A percentile compares a stretch with the other conserved stretches of the same genome.
phyloP scores from a whole-genome alignment of 2,113 vertebrate species.

The Acanthochromis polyacanthus region DNA sequence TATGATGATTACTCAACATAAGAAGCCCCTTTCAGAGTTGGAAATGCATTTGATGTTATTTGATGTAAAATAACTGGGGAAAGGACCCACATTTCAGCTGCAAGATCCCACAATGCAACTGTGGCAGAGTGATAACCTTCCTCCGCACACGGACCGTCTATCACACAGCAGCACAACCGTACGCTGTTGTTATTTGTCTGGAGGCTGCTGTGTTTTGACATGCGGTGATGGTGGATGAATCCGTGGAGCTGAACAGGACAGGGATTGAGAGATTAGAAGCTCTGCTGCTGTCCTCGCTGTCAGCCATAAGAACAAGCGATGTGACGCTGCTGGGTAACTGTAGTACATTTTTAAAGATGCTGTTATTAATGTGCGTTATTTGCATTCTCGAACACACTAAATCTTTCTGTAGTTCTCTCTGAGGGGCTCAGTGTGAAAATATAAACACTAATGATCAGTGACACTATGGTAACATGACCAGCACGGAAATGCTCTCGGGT shows the following conservation, averaged over 20 bases:
- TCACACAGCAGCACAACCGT: not conserved
- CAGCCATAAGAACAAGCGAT: conserved; percentile 17
- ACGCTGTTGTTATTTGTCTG: conserved; percentile 28
- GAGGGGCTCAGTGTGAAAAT: not conserved
- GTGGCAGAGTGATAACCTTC: not conserved
- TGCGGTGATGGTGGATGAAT: conserved; percentile 22
- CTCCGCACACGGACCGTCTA: not conserved
- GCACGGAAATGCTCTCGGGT: not conserved
- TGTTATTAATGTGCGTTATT: conserved; percentile 16
- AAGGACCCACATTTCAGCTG: not conserved
- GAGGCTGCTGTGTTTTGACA: conserved; percentile 30
- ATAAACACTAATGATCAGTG: conserved; percentile 28
- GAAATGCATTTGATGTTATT: conserved; percentile 21
- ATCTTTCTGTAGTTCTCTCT: conserved; percentile 7
- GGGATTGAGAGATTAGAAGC: conserved; percentile 33
- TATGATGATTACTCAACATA: conserved; percentile 23
- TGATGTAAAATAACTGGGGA: conserved; percentile 27
- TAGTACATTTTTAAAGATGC: conserved; percentile 48
- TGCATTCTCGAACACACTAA: conserved; percentile 6
- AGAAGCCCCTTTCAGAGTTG: not conserved
- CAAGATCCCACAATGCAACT: not conserved
- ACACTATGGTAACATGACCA: not conserved
- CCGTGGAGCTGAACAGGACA: conserved; percentile 25
- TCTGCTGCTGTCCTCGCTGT: conserved; percentile 6
- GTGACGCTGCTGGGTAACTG: not conserved